Percentiles rank a stretch among this genome's conserved stretches.
These are phyloP conservation scores for Steinernema hermaphroditum DNA, from an alignment of 2,888 invertebrate genomes.

Conservation along the genomic window DNA sequence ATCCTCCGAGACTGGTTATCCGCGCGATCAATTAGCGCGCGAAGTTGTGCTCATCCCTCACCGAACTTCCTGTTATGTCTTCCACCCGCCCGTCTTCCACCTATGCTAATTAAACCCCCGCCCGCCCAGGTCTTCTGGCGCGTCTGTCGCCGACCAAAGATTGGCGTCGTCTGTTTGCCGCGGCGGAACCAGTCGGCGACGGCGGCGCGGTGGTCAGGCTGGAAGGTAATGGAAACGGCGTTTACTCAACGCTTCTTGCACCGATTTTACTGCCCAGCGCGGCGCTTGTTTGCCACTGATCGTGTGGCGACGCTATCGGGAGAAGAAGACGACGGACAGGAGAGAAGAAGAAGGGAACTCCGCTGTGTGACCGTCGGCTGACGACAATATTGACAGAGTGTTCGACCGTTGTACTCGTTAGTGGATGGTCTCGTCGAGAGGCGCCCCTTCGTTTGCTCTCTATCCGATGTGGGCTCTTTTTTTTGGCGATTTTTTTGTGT, in stretches of 20 bases:
- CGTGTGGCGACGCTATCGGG: neutral
- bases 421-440: too few species aligned
- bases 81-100: neutral
- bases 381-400: too few species aligned
- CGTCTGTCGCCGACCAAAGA: neutral
- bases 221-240: neutral
- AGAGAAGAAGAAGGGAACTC: neutral
- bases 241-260: slow-evolving; percentile 2
- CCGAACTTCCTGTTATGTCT: neutral
- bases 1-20: too few species aligned
- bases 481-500: too few species aligned
- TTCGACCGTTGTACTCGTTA: too few species aligned
- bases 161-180: neutral
- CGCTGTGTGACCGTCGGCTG: too few species aligned
- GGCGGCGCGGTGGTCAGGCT: neutral
- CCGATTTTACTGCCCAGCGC: too few species aligned
- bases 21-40: neutral
- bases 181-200: neutral
- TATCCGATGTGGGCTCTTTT: too few species aligned
- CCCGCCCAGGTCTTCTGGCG: neutral
- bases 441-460: too few species aligned
- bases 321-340: neutral
- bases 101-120: slow-evolving; percentile 1
- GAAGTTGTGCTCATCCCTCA: neutral
- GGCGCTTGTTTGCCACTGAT: neutral